Evolutionary conservation across 2,888 invertebrate genomes (phyloP).

Genomic region (Scaptodrosophila latifasciaeformis): DNA sequence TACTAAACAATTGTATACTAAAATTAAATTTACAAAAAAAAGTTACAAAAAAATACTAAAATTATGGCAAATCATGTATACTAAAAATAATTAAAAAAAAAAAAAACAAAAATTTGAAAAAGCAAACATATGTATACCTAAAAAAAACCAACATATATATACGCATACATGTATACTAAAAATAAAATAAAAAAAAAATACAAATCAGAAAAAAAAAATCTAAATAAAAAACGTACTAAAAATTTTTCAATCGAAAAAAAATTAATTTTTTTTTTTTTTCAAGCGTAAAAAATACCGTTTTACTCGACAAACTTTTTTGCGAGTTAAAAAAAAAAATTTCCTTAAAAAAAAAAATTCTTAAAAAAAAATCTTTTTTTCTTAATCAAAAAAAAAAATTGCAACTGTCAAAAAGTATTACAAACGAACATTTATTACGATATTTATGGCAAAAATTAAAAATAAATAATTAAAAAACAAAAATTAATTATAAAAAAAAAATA

Average conservation of each 20-base stretch:
- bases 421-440: too few species aligned
- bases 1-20: constrained; percentile 52
- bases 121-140: constrained; percentile 36
- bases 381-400: too few species aligned
- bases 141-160: constrained; percentile 12
- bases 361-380: too few species aligned
- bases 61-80: constrained; percentile 33
- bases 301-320: too few species aligned
- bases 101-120: too few species aligned
- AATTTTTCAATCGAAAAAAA: too few species aligned
- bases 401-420: constrained; percentile 43
- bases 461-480: constrained; percentile 2
- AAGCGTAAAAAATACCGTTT: too few species aligned
- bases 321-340: too few species aligned
- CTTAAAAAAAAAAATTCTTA: too few species aligned
- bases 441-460: constrained; percentile 1
- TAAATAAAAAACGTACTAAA: constrained; percentile 6
- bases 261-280: too few species aligned
- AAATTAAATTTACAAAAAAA: constrained; percentile 40
- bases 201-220: constrained; percentile 4
- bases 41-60: not conserved
- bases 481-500: constrained; percentile 36
- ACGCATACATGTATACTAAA: constrained; percentile 47
- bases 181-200: too few species aligned
- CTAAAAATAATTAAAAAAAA: constrained; percentile 34